Conservation (phyloP, 30 jellyfish, hydroid and myxozoan genomes). For the Turritopsis dohrnii region DNA sequence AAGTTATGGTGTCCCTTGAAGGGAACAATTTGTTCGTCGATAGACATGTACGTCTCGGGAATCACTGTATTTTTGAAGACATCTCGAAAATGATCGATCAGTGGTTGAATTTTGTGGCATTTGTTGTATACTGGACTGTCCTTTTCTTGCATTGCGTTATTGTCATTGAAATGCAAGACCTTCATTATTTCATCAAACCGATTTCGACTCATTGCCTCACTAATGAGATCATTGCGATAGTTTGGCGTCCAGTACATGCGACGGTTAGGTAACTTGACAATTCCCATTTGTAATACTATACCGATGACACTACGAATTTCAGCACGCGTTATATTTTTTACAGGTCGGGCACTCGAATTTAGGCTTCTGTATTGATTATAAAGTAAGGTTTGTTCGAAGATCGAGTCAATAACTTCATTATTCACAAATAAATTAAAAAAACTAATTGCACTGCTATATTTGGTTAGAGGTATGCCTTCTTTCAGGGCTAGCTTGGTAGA, state of each 20-base stretch:
- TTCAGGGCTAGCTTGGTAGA: constrained; percentile 7
- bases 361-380: not conserved
- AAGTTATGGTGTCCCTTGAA: constrained; percentile 33
- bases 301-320: constrained; percentile 14
- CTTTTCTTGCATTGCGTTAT: not conserved
- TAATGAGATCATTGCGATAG: not conserved
- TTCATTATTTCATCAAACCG: constrained; percentile 16
- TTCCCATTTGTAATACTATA: constrained; percentile 7
- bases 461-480: constrained; percentile 12
- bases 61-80: no score
- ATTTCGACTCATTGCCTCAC: not conserved
- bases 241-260: not conserved
- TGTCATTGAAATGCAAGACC: constrained; percentile 11
- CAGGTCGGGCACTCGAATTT: constrained; percentile 14
- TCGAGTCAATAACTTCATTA: not conserved
- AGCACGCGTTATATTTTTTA: constrained; percentile 6
- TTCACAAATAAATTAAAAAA: constrained; percentile 15
- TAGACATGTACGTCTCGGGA: no score
- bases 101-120: constrained; percentile 22
- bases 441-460: not conserved
- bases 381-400: constrained; percentile 7
- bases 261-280: constrained; percentile 20
- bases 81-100: constrained; percentile 18
- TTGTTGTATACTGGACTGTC: not conserved
- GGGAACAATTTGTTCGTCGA: constrained; percentile 43